Base-by-base conservation (phyloP, 2,113 vertebrate genomes). In the Microcebus griseorufus region DNA sequence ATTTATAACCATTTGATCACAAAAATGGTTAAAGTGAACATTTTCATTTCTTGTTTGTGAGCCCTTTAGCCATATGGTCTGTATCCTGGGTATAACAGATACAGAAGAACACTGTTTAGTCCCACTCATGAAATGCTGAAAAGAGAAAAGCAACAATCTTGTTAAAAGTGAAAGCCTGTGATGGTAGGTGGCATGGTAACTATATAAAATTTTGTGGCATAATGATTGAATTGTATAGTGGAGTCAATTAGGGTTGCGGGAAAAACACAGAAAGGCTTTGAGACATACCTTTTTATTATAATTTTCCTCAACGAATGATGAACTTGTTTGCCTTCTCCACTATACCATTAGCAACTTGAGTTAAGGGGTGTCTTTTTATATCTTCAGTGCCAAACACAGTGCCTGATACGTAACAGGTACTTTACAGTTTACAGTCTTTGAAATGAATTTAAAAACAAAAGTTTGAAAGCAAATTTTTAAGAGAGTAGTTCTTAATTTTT, bases 391-490 rank as follows among this genome's bases (percentile, higher is more conserved):
- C 14, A 80, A 90, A n/a, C 32, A 91, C 27, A 78, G 60, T 60
- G 37, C 27, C 62, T 87, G 48, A 84, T 37, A 75, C 6, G 62
- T 29, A 76, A 90, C 12, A 17, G 11, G 22, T 32, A 78, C 8
- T 85, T 64, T 34, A 78, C 12, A 87, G 42, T 87, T 64, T 34
- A 81, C 12, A 87, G 42, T 87, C 37, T 86, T 65, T 67, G 82
- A 88, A 94, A 6, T 60, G 48, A 86, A 87, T 86, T 78, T 1
- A 80, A 96, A 91, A 78, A 70, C 27, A 94, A 17, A 70, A 82
- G 3, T 92, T 62, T 75, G n/a, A 94, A 86, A 95, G 65, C 13
- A 90, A 84, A 60, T 65, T 93, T 10, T 87, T 83, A 95, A 84
- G 42, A 84, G 1, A 45, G 48, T 76, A 45, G 48, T 76, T 78